Evolutionary conservation across 2,113 vertebrate genomes (phyloP).

Genomic region (Seriola aureovittata): DNA sequence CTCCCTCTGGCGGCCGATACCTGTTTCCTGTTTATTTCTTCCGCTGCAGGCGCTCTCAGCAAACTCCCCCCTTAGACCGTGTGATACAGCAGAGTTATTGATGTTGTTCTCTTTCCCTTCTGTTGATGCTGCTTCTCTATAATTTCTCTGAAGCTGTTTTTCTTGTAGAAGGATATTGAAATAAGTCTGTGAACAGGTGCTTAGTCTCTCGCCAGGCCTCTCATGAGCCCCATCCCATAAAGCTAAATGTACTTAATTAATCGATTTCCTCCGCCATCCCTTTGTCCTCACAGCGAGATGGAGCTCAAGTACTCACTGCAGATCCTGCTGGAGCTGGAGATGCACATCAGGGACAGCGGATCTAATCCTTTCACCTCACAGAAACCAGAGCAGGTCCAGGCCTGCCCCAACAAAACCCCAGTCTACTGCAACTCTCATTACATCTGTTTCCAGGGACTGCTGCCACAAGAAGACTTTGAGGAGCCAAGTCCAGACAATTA

Average conservation of each 20-base stretch:
- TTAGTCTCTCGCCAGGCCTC: constrained; percentile 4
- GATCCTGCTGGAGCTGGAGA: constrained; percentile 91
- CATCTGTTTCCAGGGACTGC: constrained; percentile 86
- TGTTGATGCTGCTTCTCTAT: neutral
- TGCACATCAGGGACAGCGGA: constrained; percentile 82
- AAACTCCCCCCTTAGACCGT: constrained; percentile 25
- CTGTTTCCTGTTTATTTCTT: constrained; percentile 33
- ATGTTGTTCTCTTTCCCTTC: constrained; percentile 22
- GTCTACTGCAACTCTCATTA: constrained; percentile 91
- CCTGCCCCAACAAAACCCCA: constrained; percentile 89
- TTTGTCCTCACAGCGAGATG: constrained; percentile 84
- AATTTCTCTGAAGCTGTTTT: constrained; percentile 10
- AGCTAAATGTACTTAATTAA: neutral
- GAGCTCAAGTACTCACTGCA: constrained; percentile 91
- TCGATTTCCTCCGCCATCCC: neutral
- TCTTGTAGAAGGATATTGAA: constrained; percentile 7
- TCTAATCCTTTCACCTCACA: constrained; percentile 90
- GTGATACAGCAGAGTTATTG: constrained; percentile 12
- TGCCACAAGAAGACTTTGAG: constrained; percentile 69
- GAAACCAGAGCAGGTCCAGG: constrained; percentile 92
- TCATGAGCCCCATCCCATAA: neutral
- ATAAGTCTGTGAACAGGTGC: neutral
- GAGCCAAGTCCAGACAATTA: constrained; percentile 57
- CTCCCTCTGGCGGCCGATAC: constrained; percentile 10
- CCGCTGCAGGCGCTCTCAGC: constrained; percentile 16